A percentile compares a stretch with the other conserved stretches of the same genome.
These are phyloP conservation scores for Caenorhabditis brenneri DNA, from an alignment of 1,140 invertebrate genomes.

Conservation along the genomic window DNA sequence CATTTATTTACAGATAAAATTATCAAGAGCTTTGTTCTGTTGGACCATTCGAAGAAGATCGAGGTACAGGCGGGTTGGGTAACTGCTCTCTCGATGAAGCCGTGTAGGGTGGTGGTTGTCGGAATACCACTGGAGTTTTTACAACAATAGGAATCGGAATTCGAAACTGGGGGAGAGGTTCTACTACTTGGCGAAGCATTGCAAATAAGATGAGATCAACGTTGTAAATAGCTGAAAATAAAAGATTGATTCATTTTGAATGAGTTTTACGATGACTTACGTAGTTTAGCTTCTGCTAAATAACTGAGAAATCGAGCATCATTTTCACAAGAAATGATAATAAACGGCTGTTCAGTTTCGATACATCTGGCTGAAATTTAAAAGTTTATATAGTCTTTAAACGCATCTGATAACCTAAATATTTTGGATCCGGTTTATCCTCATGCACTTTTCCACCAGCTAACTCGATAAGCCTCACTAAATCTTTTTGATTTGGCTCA, in stretches of 20 bases:
- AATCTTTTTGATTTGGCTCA: conserved; percentile 6
- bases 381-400: not conserved
- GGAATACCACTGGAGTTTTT: not conserved
- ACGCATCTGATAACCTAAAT: not conserved
- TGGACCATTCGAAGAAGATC: not conserved
- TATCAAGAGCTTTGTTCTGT: not conserved
- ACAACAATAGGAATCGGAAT: conserved; percentile 7
- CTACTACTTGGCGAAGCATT: conserved; percentile 52
- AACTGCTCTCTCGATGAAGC: not conserved
- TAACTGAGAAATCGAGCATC: conserved; percentile 37
- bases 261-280: conserved; percentile 23
- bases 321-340: conserved; percentile 37
- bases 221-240: conserved; percentile 54
- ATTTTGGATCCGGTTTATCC: conserved; percentile 16
- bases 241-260: not conserved
- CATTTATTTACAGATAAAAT: too few relatives aligned
- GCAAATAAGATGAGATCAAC: conserved; percentile 52
- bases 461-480: conserved; percentile 32
- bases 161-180: conserved; percentile 45
- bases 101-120: not conserved
- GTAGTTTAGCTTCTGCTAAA: conserved; percentile 12
- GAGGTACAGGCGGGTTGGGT: not conserved
- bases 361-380: conserved; percentile 12
- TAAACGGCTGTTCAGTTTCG: conserved; percentile 46
- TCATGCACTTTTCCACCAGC: conserved; percentile 38